These are phyloP conservation scores for Argyresthia albistria DNA, from an alignment of 2,888 invertebrate species.

Conservation along the genomic window DNA sequence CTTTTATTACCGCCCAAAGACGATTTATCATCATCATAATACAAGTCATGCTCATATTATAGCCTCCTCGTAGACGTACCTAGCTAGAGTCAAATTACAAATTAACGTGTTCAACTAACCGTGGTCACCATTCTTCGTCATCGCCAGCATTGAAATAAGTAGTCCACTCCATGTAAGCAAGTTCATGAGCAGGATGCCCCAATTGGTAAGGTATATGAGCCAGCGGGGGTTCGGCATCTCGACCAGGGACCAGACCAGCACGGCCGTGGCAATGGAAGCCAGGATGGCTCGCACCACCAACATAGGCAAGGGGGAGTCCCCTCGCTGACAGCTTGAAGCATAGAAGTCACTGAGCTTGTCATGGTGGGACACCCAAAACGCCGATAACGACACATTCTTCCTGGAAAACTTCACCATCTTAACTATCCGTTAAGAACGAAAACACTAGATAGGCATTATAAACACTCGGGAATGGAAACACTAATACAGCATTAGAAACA, in stretches of 20 bases:
- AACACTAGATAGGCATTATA: no score
- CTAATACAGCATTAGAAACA: no score
- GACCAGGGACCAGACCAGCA: slow-evolving; percentile 42
- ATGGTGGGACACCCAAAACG: slow-evolving; percentile 43
- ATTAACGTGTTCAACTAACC: no score
- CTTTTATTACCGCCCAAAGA: no score
- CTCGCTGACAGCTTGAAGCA: slow-evolving; percentile 56
- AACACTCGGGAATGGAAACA: no score
- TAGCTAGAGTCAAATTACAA: no score
- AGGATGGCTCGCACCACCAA: slow-evolving; percentile 37
- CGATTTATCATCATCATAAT: no score
- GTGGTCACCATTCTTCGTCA: no score
- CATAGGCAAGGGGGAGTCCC: slow-evolving; percentile 47
- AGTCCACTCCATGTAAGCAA: slow-evolving; percentile 32
- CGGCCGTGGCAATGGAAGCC: slow-evolving; percentile 25
- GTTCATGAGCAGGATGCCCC: slow-evolving; percentile 45
- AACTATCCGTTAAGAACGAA: neutral
- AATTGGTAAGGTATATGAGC: slow-evolving; percentile 56
- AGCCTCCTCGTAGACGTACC: no score
- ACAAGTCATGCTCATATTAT: no score
- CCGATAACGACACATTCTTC: slow-evolving; percentile 34
- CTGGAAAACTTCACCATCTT: slow-evolving; percentile 59
- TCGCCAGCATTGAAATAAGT: slow-evolving; percentile 32
- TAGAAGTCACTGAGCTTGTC: slow-evolving; percentile 48
- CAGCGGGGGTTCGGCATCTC: slow-evolving; percentile 30